Evolutionary conservation across 2,113 vertebrate species (phyloP), one percentile per base, ranked within the genome.

Genomic region (Oryzias celebensis): DNA sequence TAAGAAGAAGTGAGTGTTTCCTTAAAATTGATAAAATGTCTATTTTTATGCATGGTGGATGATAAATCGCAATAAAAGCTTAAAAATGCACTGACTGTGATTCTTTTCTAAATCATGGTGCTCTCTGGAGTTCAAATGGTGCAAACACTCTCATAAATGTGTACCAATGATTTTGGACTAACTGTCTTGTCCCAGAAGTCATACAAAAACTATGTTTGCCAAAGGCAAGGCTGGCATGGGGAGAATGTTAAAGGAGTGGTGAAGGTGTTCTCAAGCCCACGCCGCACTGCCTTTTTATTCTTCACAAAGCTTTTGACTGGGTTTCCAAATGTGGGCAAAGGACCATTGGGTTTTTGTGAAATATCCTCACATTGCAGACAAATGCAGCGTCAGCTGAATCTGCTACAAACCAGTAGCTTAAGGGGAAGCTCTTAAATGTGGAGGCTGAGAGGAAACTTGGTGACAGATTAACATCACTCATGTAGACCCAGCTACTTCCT

Each of bases 401-500:
- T 18, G 14, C 12, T 36, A 4, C 31, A 50, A 61, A 18, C 20
- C 6, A 42, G 23, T 17, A 8, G 53, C 13, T 66, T 20, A 17
- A 47, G 22, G 65, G 16, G 16, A 65, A 28, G 22, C 14, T 31
- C 14, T 20, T 15, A 7, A 54, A 61, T 73, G 56, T 77, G 31
- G 42, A 71, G 55, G 61, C 43, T 62, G 12, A 85, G 57, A 87
- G 89, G 87, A 89, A 89, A 63, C 71, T 14, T 57, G 48, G 62
- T 4, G 16, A 71, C 63, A 68, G 84, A 89, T 88, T 68, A 73
- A 17, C 76, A 83, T 85, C 71, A 47, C 54, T 65, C 57, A 66
- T 63, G n/a, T 73, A 78, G 75, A 80, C 77, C 75, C 62, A 72
- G 83, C 76, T 77, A 82, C 85, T 91, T 90, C 88, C 87, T 72